Conservation (phyloP, 2,113 vertebrate species). For the Fulmarus glacialis region DNA sequence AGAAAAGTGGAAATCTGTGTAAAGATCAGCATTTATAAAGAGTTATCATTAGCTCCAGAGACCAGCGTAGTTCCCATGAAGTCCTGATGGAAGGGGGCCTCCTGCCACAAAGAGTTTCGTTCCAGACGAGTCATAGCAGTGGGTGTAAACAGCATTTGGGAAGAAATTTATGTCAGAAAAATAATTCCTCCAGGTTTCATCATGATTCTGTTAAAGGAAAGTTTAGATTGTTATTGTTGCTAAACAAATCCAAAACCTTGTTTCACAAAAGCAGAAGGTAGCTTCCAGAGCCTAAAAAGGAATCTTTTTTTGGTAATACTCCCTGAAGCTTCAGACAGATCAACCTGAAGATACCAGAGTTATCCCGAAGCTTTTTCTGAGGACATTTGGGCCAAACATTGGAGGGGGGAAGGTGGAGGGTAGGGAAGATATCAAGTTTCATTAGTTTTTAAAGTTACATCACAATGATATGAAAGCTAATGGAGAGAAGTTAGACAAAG, state of each 20-base stretch:
- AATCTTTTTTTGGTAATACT: not conserved
- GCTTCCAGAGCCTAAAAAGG: not conserved
- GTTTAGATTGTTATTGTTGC: not conserved
- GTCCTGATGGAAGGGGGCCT: conserved; percentile 94
- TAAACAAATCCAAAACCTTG: not conserved
- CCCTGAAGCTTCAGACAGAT: not conserved
- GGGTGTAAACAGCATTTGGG: conserved; percentile 98
- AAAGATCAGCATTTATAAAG: conserved; percentile 67
- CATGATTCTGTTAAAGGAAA: conserved; percentile 86
- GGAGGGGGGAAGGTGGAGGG: accelerated
- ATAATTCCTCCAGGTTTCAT: conserved; percentile 98
- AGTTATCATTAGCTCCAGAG: conserved; percentile 91
- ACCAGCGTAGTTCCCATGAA: conserved; percentile 97
- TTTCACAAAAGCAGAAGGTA: not conserved
- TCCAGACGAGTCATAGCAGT: conserved; percentile 98
- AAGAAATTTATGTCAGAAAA: conserved; percentile 97
- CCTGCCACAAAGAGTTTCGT: conserved; percentile 98
- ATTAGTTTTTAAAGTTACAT: not conserved
- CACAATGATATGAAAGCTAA: not conserved
- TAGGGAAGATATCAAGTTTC: not conserved
- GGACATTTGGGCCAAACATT: not conserved
- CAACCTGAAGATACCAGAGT: not conserved
- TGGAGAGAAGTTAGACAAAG: not conserved
- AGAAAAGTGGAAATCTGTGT: conserved; percentile 59
- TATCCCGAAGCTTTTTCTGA: not conserved